Conservation (phyloP, 2,888 invertebrate species). For the Hymenopus coronatus region DNA sequence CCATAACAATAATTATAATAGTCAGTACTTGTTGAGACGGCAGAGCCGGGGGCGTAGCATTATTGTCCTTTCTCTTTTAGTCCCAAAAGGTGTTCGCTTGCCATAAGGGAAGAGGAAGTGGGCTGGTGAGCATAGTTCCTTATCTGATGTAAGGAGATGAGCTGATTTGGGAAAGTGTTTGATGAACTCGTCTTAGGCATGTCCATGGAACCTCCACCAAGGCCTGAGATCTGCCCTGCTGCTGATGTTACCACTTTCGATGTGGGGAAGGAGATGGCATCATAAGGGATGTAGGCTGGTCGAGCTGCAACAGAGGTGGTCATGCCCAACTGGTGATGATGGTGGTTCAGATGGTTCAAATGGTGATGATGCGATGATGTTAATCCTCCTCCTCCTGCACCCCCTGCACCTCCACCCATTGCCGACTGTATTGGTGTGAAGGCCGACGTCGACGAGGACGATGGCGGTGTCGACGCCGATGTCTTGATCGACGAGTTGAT, state of each 20-base stretch:
- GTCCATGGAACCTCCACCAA: slow-evolving; percentile 39
- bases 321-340: slow-evolving; percentile 52
- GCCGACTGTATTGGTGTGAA: slow-evolving; percentile 88
- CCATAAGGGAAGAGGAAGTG: slow-evolving; percentile 63
- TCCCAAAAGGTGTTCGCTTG: slow-evolving; percentile 59
- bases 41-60: slow-evolving; percentile 33
- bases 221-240: slow-evolving; percentile 49
- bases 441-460: slow-evolving; percentile 81
- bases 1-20: slow-evolving; percentile 30
- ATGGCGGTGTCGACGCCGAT: slow-evolving; percentile 60
- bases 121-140: slow-evolving; percentile 94
- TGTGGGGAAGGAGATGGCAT: slow-evolving; percentile 78
- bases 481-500: slow-evolving; percentile 48
- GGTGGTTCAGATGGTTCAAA: slow-evolving; percentile 46
- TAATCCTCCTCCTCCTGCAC: slow-evolving; percentile 34
- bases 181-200: slow-evolving; percentile 60
- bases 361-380: slow-evolving; percentile 55
- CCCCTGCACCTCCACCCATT: slow-evolving; percentile 53
- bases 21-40: slow-evolving; percentile 14
- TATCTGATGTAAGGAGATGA: slow-evolving; percentile 94
- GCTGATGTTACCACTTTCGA: slow-evolving; percentile 42
- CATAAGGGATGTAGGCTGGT: slow-evolving; percentile 77
- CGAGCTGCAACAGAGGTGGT: slow-evolving; percentile 33
- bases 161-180: slow-evolving; percentile 80
- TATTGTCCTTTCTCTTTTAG: slow-evolving; percentile 35